Base-by-base conservation (phyloP, 1,140 invertebrate species). In the Cecropterus lyciades region DNA sequence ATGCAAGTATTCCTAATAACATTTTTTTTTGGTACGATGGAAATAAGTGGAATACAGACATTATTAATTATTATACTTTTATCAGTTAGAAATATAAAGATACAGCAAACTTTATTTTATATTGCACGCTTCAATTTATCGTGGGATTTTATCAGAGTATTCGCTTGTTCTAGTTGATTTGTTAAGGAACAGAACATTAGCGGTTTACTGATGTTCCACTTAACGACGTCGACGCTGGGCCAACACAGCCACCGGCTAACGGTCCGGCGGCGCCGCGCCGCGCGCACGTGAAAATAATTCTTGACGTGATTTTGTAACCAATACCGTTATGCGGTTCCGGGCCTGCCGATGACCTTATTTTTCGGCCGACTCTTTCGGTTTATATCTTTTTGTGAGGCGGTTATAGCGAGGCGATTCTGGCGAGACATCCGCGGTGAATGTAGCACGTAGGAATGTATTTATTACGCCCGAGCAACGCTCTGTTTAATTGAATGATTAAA, bases 261-360 rank as follows among this genome's bases (percentile, higher is more conserved):
- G 86, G 89, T 85, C 76, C 72, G 73, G 59, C 17, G 70, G 69
- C 67, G 63, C 75, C 79, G 67, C 78, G 80, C 82, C 79, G 77
- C 72, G 77, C 80, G 87, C 86, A 90, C 86, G 87, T 89, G 86
- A 90, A 92, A 86, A 92, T 92, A 90, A 89, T 90, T 90, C 89
- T 92, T 89, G 87, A 84, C 87, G 89, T 82, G 85, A 89, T 90
- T 92, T 92, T 88, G 87, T 92, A 90, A 92, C 83, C 70, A 80
- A 89, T 82, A 89, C 89, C 87, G 89, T 86, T 92, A 90, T 74
- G 79, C 80, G 80, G 86, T 92, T 90, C 89, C 87, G 89, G 89
- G 82, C 85, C 69, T 80, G 83, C 72, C 79, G 79, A 80, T 84
- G 86, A 86, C 89, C 89, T 88, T 92, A 92, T 90, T 92, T 85